Conservation (phyloP, 2,888 invertebrate species). For the Vesta saturnalis region DNA sequence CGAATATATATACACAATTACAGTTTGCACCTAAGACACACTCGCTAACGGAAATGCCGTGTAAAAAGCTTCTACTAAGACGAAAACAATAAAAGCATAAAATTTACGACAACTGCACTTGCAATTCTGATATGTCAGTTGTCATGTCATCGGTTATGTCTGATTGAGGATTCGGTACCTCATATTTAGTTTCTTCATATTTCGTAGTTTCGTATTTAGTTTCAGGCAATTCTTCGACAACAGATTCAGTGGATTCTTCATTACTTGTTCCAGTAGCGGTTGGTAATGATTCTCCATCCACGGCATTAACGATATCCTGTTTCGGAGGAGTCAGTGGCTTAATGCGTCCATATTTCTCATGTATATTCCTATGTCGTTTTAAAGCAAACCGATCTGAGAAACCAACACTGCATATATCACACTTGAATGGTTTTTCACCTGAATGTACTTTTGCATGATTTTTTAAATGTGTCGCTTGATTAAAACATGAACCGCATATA, state of each 20-base stretch:
- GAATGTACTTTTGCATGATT: constrained; percentile 89
- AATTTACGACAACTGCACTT: constrained; percentile 58
- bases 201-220: constrained; percentile 55
- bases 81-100: neutral
- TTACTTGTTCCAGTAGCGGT: constrained; percentile 16
- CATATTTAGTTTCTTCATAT: constrained; percentile 44
- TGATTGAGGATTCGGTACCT: constrained; percentile 46
- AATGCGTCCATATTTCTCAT: constrained; percentile 83
- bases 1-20: neutral
- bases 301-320: constrained; percentile 25
- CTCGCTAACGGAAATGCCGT: neutral
- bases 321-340: constrained; percentile 59
- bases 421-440: constrained; percentile 84
- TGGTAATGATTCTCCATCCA: constrained; percentile 3
- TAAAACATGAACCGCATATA: constrained; percentile 89
- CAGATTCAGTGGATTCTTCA: constrained; percentile 32
- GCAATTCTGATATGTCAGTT: constrained; percentile 59
- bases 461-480: constrained; percentile 88
- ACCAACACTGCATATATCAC: constrained; percentile 85
- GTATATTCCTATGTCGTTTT: constrained; percentile 86
- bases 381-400: constrained; percentile 89
- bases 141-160: constrained; percentile 58
- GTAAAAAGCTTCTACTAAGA: neutral
- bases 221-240: constrained; percentile 44
- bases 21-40: no score